These are phyloP conservation scores for Apis cerana DNA, from an alignment of 1,140 invertebrate species.

Conservation along the genomic window DNA sequence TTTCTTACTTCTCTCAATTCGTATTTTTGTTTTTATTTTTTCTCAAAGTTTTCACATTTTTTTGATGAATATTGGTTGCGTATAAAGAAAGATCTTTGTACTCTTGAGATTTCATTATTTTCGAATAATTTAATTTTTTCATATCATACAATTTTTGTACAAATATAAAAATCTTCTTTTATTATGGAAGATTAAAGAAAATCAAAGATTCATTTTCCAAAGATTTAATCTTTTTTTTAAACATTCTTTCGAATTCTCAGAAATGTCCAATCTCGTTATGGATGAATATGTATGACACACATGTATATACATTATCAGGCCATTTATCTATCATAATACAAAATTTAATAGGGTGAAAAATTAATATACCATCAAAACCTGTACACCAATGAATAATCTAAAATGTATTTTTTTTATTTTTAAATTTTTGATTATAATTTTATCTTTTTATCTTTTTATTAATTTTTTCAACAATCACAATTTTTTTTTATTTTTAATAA, in stretches of 20 bases:
- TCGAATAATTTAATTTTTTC: too few species aligned
- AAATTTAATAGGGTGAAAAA: too few species aligned
- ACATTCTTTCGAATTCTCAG: too few species aligned
- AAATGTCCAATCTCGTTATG: too few species aligned
- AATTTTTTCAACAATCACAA: not conserved
- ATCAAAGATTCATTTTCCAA: too few species aligned
- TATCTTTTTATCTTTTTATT: too few species aligned
- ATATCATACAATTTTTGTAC: too few species aligned
- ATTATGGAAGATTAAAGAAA: too few species aligned
- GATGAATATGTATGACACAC: not conserved
- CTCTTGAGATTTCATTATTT: too few species aligned
- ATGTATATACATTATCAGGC: not conserved
- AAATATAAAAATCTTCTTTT: too few species aligned
- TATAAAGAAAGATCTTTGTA: not conserved
- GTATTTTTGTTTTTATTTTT: too few species aligned
- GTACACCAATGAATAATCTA: not conserved
- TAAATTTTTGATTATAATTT: not conserved
- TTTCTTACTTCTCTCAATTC: slow-evolving; percentile 17
- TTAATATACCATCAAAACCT: not conserved
- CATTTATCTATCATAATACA: not conserved
- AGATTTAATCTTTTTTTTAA: not conserved
- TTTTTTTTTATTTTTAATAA: slow-evolving; percentile 6
- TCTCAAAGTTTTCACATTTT: not conserved
- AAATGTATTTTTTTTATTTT: not conserved
- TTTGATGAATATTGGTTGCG: too few species aligned